Evolutionary conservation across 2,888 invertebrate genomes (phyloP), one percentile per base, ranked within the genome.

Genomic region (Trachelus troglodyta): DNA sequence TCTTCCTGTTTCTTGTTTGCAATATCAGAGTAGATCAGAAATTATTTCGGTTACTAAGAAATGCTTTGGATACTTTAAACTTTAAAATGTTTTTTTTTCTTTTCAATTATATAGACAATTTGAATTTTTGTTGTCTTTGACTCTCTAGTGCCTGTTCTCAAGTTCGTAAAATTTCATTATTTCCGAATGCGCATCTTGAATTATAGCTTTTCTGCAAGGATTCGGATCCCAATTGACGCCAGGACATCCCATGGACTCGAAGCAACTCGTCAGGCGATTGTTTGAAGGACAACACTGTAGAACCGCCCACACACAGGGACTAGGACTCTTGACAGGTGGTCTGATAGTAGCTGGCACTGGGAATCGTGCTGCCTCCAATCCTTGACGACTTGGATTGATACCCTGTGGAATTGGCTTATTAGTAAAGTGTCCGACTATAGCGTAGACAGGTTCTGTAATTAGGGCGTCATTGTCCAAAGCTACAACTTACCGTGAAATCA

Each of bases 241-340:
- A 0, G 94, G 94, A 88, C 97, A 97, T 11, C 94, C 94, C 77
- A 95, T 91, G 12, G 93, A 92, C 89, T 96, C 96, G 80, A 97
- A 97, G 88, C 97, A 97, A 23, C 89, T 91, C 68, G 87, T 85
- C 75, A 87, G 81, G 75, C 89, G 87, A 40, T 74, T 79, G 69
- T 79, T 84, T 0, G 92, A 90, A 1, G 94, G 92, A 86, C 97
- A 97, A 87, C 97, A 97, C 2, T 95, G 94, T 11, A 96, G 92
- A 75, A 96, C 95, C 0, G 96, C 96, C 94, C 95, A 95, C 0
- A 95, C 94, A 86, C 97, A 97, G 1, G 93, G 93, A 12, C 94
- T 93, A 1, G 95, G 92, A 34, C 92, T 92, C 76, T 90, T 86
- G 68, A 9, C 91, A 85, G 82, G 91, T 87, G 78, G 91, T 79